phyloP scores from a whole-genome alignment of 2,888 invertebrate genomes.

The Leptodirus hochenwartii region DNA sequence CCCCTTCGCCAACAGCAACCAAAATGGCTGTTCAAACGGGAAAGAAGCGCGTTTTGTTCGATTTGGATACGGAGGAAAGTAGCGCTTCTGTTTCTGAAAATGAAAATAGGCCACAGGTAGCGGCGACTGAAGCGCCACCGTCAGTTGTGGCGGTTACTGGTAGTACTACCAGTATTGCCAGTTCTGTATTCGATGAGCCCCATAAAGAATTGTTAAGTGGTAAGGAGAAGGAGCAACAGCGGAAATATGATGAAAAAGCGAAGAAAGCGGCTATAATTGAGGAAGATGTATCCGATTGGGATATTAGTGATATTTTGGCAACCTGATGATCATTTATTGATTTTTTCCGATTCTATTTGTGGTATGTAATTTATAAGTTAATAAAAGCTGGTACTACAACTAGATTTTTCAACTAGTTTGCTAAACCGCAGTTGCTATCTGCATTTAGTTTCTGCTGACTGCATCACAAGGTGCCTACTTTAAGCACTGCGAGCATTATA shows the following conservation, averaged over 20 bases:
- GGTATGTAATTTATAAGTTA: too few relatives aligned
- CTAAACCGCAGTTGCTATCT: too few relatives aligned
- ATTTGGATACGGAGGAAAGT: constrained; percentile 13
- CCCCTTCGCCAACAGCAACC: background rate
- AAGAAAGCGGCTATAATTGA: constrained; percentile 6
- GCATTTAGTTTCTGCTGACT: too few relatives aligned
- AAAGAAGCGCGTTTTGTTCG: constrained; percentile 18
- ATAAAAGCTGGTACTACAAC: too few relatives aligned
- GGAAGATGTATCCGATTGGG: constrained; percentile 17
- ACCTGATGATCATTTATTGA: too few relatives aligned
- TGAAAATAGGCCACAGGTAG: constrained; percentile 1
- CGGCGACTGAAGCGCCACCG: background rate
- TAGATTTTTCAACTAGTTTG: too few relatives aligned
- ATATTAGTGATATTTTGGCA: constrained; percentile 15
- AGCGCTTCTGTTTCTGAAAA: background rate
- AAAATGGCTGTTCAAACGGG: constrained; percentile 2
- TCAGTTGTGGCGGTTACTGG: background rate
- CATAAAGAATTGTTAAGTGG: constrained; percentile 6
- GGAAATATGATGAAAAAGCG: constrained; percentile 2
- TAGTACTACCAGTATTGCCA: constrained; percentile 13
- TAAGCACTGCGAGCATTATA: too few relatives aligned
- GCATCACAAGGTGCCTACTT: too few relatives aligned
- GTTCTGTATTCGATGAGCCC: constrained; percentile 14
- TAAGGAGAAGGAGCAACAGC: constrained; percentile 6
- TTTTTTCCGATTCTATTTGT: too few relatives aligned